Base-by-base conservation (phyloP, 2,888 invertebrate genomes). In the Thera obeliscata region DNA sequence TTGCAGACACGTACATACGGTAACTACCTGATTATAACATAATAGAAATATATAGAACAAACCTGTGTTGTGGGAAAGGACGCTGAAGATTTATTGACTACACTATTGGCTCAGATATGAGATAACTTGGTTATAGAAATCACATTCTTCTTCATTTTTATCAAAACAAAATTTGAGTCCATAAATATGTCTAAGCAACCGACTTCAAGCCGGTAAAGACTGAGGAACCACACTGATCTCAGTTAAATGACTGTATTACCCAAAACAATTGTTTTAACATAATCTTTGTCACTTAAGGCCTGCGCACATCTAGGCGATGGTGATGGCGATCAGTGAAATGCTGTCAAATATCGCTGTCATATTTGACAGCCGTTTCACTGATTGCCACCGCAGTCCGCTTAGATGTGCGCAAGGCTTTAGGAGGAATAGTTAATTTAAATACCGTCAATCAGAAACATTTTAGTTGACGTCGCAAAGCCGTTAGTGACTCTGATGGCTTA, bases 1-100 rank as follows among this genome's bases (percentile, higher is more conserved):
- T 86, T 9, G 82, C 79, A 7, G 90, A 78, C 46, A 86, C 74
- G 64, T 87, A 89, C 7, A 88, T 63, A 2, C 91, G 88, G 76
- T 88, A 89, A 71, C 81, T 90, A 65, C 76, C 93, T 92, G 78
- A 7, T 66, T 33, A 61, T 9, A 72, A 60, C 12, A 62, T 12
- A 70, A 61, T 35, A 55, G 33, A 49, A 11, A 43, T 52, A 59
- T 54, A 36, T 12, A 41, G n/a, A 59, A 52, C 69, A 46, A 65
- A 65, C 69, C 69, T 69, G 55, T 2, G n/a, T 65, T 69, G 55
- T 2, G n/a, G 43, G 2, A 12, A 49, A n/a, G 3, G 12, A 12
- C 33, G 52, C 22, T 33, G 35, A 64, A 22, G 57, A 58, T 43
- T 49, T 22, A 22, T 22, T 50, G 33, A 60, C 36, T 49, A 33